Conservation (phyloP, 2,888 invertebrate genomes). For the Tupiocoris notatus region DNA sequence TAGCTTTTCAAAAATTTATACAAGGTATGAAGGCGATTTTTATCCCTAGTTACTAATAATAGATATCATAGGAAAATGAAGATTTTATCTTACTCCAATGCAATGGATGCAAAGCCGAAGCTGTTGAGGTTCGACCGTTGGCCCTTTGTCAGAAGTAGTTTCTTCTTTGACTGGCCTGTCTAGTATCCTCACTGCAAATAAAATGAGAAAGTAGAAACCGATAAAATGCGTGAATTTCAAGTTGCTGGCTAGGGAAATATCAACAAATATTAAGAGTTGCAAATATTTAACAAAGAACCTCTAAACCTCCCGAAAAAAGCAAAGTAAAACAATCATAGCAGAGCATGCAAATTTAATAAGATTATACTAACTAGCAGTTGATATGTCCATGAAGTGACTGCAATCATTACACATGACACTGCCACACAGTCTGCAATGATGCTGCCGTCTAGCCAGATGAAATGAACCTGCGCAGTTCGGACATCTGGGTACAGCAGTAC, state of each 20-base stretch:
- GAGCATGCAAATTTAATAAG: no score
- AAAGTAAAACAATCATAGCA: no score
- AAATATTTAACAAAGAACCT: conserved; percentile 55
- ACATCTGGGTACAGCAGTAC: conserved; percentile 83
- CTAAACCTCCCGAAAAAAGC: background rate
- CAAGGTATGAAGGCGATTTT: no score
- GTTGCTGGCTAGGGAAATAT: no score
- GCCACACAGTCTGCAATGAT: conserved; percentile 95
- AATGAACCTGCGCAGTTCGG: conserved; percentile 89
- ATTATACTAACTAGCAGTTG: conserved; percentile 70
- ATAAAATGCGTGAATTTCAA: no score
- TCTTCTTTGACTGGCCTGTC: conserved; percentile 52
- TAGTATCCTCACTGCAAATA: conserved; percentile 53
- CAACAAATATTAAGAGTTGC: conserved; percentile 63
- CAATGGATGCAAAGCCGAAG: conserved; percentile 49
- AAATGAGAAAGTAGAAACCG: no score
- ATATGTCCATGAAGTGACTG: conserved; percentile 77
- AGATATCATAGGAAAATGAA: background rate
- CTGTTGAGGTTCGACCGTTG: conserved; percentile 52
- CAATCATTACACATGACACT: conserved; percentile 91
- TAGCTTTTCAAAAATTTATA: no score
- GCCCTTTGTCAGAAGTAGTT: conserved; percentile 46
- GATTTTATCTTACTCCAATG: conserved; percentile 44
- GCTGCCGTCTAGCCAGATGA: conserved; percentile 82
- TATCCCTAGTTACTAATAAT: background rate